These are phyloP conservation scores for Boulengeromyrus knoepffleri DNA, from an alignment of 2,113 vertebrate genomes.

Conservation along the genomic window DNA sequence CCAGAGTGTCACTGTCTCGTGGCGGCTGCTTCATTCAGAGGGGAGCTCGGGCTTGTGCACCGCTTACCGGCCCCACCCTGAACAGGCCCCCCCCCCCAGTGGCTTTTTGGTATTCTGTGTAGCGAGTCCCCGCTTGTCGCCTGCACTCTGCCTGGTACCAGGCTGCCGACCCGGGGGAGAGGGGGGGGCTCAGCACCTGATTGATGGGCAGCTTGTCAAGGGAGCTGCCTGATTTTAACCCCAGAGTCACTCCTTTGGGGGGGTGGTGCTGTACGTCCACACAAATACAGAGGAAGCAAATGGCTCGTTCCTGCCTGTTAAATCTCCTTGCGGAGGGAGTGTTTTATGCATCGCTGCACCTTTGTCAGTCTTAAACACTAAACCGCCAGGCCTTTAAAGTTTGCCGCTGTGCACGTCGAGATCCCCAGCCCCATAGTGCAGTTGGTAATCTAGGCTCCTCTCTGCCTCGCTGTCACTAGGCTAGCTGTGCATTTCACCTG, in stretches of 20 bases:
- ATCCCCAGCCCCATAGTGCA: not conserved
- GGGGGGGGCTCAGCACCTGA: slow-evolving; percentile 13
- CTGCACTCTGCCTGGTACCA: not conserved
- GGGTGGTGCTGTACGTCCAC: not conserved
- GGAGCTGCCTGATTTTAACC: slow-evolving; percentile 28
- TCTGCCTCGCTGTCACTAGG: not conserved
- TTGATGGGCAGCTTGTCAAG: slow-evolving; percentile 29
- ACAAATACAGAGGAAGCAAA: not conserved
- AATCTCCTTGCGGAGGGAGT: not conserved
- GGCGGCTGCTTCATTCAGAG: not conserved
- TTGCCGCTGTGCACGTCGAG: not conserved
- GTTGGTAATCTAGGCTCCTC: not conserved
- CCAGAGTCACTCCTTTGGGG: not conserved
- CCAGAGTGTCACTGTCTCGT: not conserved
- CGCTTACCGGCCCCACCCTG: not conserved
- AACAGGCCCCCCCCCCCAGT: not conserved
- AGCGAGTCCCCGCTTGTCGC: not conserved
- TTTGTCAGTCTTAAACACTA: not conserved
- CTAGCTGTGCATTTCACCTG: not conserved
- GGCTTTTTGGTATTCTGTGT: not conserved
- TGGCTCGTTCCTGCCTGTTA: not conserved
- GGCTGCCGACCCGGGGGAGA: not conserved
- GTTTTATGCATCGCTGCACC: not conserved
- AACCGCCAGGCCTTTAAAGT: not conserved
- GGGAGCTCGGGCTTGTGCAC: not conserved